These are phyloP conservation scores for Thamnaconus septentrionalis DNA, from an alignment of 2,113 vertebrate genomes.

Conservation along the genomic window DNA sequence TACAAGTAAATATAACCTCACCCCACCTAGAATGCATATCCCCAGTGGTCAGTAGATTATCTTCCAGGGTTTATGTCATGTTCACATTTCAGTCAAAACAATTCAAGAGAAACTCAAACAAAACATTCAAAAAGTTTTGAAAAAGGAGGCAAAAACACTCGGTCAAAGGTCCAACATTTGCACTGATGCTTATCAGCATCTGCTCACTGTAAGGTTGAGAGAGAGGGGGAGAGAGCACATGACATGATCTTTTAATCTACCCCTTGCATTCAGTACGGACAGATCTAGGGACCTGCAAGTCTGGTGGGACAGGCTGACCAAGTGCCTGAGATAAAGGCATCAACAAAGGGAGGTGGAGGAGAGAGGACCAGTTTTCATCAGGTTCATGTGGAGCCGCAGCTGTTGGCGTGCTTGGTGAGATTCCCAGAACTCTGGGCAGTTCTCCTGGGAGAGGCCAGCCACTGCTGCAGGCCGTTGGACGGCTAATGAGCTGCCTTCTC, in stretches of 20 bases:
- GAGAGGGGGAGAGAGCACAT: neutral
- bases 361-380: conserved; percentile 71
- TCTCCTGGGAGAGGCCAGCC: conserved; percentile 59
- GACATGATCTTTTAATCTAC: conserved; percentile 45
- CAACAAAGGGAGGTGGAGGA: conserved; percentile 15
- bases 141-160: neutral
- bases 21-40: too few species aligned
- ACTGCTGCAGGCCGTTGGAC: conserved; percentile 42
- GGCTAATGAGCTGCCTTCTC: conserved; percentile 68
- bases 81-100: conserved; percentile 36
- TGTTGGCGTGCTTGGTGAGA: conserved; percentile 61
- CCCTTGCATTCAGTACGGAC: conserved; percentile 48
- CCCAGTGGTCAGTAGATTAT: too few species aligned
- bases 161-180: too few species aligned
- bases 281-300: conserved; percentile 29
- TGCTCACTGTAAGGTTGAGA: neutral
- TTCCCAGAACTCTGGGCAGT: conserved; percentile 69
- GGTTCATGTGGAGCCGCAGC: conserved; percentile 66
- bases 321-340: conserved; percentile 42
- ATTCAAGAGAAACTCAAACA: neutral
- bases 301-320: conserved; percentile 35
- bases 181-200: neutral
- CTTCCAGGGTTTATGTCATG: neutral
- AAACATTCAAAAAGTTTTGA: conserved; percentile 19
- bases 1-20: too few species aligned